A percentile compares a stretch with the other conserved stretches of the same genome.
Conservation (phyloP, 2,888 invertebrate genomes). For the Dorcus hopei region DNA sequence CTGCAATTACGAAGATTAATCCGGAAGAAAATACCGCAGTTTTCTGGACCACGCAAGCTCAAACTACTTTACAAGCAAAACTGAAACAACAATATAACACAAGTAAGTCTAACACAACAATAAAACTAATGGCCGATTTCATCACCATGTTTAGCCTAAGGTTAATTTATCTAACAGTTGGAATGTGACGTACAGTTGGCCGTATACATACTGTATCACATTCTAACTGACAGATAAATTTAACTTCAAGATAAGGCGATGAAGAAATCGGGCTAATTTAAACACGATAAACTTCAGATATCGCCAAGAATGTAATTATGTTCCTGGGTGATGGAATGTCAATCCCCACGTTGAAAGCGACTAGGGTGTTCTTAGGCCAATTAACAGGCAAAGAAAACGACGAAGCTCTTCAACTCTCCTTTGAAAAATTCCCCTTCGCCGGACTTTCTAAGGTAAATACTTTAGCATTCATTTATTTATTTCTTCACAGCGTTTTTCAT, state of each 20-base stretch:
- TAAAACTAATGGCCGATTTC: too few relatives aligned
- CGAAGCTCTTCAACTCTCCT: conserved; percentile 67
- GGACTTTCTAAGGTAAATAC: conserved; percentile 68
- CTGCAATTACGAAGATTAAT: too few relatives aligned
- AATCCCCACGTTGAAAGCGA: conserved; percentile 73
- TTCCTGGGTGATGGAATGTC: conserved; percentile 90
- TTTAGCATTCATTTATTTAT: conserved; percentile 26
- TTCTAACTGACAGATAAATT: too few relatives aligned
- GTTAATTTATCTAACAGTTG: too few relatives aligned
- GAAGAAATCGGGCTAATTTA: too few relatives aligned
- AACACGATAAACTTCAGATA: conserved; percentile 28
- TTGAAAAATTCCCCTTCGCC: conserved; percentile 72
- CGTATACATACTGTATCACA: too few relatives aligned
- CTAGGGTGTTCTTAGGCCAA: conserved; percentile 71
- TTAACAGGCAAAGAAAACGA: conserved; percentile 53
- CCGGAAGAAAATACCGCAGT: conserved; percentile 20
- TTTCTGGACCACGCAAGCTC: conserved; percentile 44
- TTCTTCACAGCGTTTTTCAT: not conserved
- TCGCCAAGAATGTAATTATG: conserved; percentile 73
- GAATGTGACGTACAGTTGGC: too few relatives aligned
- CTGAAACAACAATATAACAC: conserved; percentile 25
- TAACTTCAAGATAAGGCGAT: too few relatives aligned
- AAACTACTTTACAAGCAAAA: conserved; percentile 37
- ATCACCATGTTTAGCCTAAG: too few relatives aligned
- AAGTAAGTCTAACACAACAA: conserved; percentile 16